Percentiles rank a stretch among this genome's conserved stretches.
phyloP scores from a whole-genome alignment of 2,113 vertebrate species.

The Chionis minor region DNA sequence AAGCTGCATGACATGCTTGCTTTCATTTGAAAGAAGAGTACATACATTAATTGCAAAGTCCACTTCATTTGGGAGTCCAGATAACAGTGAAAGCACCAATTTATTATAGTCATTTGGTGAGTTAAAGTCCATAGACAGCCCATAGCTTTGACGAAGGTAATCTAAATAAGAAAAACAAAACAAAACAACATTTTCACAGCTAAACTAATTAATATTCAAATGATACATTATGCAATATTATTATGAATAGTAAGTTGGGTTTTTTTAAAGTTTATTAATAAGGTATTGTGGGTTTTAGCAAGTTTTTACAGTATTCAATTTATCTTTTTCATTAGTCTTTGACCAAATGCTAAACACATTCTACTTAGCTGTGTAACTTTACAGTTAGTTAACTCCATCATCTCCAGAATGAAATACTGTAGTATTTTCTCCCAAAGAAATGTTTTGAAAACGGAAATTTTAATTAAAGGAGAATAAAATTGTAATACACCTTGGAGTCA shows the following conservation, averaged over 20 bases:
- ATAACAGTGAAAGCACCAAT: constrained; percentile 98
- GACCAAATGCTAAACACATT: neutral
- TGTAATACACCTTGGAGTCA: neutral
- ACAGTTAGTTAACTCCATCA: neutral
- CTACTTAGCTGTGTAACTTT: neutral
- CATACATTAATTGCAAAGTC: constrained; percentile 99
- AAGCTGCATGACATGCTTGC: constrained; percentile 99
- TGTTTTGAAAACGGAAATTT: neutral
- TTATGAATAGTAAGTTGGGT: neutral
- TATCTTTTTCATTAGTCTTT: neutral
- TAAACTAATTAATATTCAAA: neutral
- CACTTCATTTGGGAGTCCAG: constrained; percentile 98
- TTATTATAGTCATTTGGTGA: constrained; percentile 98
- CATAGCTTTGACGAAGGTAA: constrained; percentile 99
- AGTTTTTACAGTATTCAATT: neutral
- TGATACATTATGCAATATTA: neutral
- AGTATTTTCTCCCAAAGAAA: neutral
- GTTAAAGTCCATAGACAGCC: constrained; percentile 93
- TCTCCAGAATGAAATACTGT: neutral
- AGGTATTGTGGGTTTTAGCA: neutral
- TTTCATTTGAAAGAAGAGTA: constrained; percentile 98
- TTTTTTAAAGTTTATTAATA: neutral
- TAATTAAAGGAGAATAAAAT: neutral
- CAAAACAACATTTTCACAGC: neutral
- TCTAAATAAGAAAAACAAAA: constrained; percentile 74